Conservation (phyloP, 1,140 invertebrate species). For the Stegodyphus mimosarum region DNA sequence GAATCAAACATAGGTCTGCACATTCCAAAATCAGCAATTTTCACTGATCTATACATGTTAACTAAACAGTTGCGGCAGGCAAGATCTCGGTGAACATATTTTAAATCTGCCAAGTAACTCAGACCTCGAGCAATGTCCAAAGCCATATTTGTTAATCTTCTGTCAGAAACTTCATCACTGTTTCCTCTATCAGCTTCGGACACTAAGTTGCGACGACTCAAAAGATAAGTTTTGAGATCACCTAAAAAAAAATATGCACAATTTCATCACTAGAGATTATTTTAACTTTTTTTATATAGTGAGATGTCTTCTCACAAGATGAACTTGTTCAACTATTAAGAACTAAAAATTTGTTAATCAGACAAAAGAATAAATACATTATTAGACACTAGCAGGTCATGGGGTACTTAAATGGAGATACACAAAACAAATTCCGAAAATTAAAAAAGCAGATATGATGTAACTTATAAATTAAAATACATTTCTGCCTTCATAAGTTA, state of each 20-base stretch:
- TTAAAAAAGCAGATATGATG: too few species aligned
- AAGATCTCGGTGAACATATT: constrained; percentile 87
- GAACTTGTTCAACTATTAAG: too few species aligned
- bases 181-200: constrained; percentile 74
- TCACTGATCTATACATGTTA: constrained; percentile 82
- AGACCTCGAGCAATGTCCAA: constrained; percentile 87
- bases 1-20: constrained; percentile 86
- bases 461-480: too few species aligned
- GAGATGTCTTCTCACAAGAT: too few species aligned
- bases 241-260: constrained; percentile 66
- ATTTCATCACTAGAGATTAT: too few species aligned
- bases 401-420: too few species aligned
- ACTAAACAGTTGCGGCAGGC: constrained; percentile 90
- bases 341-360: too few species aligned
- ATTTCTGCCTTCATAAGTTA: too few species aligned
- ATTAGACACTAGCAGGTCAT: too few species aligned
- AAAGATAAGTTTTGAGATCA: constrained; percentile 87
- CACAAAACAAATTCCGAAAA: too few species aligned
- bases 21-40: constrained; percentile 95
- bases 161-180: constrained; percentile 80
- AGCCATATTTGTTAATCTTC: constrained; percentile 85
- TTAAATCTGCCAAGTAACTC: constrained; percentile 81
- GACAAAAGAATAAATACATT: too few species aligned
- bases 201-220: constrained; percentile 84
- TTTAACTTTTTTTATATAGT: too few species aligned